A percentile compares a stretch with the other conserved stretches of the same genome.
phyloP scores from a whole-genome alignment of 1,140 invertebrate genomes.

The Atta texana region DNA sequence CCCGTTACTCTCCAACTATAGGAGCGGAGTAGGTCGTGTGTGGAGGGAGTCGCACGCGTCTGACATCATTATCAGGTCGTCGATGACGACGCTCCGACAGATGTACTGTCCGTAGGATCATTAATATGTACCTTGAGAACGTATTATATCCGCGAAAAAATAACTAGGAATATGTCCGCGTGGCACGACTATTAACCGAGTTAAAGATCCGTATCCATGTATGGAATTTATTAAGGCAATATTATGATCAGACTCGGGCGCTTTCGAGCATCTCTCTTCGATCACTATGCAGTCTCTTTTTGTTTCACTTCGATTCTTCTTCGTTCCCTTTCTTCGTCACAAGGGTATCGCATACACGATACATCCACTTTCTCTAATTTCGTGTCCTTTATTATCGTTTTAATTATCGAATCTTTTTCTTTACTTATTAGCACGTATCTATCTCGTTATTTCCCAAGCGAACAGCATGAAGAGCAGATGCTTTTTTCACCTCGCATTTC shows the following conservation, averaged over 20 bases:
- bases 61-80: constrained; percentile 52
- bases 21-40: constrained; percentile 43
- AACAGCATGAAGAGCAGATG: background rate
- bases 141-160: constrained; percentile 31
- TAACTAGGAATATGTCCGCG: constrained; percentile 46
- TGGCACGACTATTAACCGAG: constrained; percentile 54
- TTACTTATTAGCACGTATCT: background rate
- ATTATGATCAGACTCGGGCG: constrained; percentile 18
- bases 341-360: background rate
- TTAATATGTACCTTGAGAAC: constrained; percentile 66
- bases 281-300: background rate
- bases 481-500: constrained; percentile 4
- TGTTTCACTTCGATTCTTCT: background rate
- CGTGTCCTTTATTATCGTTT: constrained; percentile 20
- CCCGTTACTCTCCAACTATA: constrained; percentile 44
- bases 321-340: background rate
- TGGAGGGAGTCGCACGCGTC: constrained; percentile 27
- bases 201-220: constrained; percentile 56
- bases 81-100: constrained; percentile 68
- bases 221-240: constrained; percentile 61
- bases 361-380: constrained; percentile 47
- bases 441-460: background rate
- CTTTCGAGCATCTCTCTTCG: background rate
- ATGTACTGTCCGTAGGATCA: constrained; percentile 69
- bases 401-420: constrained; percentile 2